Base-by-base conservation (phyloP, 2,888 invertebrate species). In the Syritta pipiens region DNA sequence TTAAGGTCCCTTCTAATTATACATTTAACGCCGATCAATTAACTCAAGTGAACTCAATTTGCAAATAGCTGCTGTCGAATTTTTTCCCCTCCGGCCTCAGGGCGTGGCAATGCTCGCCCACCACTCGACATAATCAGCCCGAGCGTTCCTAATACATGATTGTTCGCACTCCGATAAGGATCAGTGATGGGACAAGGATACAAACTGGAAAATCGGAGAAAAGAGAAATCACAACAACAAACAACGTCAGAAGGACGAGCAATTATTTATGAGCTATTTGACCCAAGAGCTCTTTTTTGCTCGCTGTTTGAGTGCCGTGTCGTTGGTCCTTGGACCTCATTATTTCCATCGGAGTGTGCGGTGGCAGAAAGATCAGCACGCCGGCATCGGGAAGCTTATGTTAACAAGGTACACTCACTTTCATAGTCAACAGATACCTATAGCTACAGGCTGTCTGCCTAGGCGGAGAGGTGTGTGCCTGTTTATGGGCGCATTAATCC, bases 401-500 rank as follows among this genome's bases (percentile, higher is more conserved):
- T 74, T 79, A 79, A 79, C 79, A 79, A 79, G 74, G 57, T 57
- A 74, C 62, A 74, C 53, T 53, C 74, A 74, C 72, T 57, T 35
- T 9, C 44, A 57, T 55, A 46, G 69, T 63, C 71, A 51, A 30
- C 48, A 62, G 59, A 48, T 60, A 20, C 48, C n/a, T n/a, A n/a
- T n/a, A n/a, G n/a, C n/a, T n/a, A 59, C 48, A 26, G 20, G 26
- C 35, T 4, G 6, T 9, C 20, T 5, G 60, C 40, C 62, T 35
- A 42, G 55, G 49, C 26, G 51, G 44, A 67, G 62, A 68, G 79
- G 79, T 74, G 79, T 74, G 79, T 37, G 68, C 42, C 79, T 79
- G 49, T 63, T 79, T 79, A 79, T 74, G 68, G 74, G 37, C 60
- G 30, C 74, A 74, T 74, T 79, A 79, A 79, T 79, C 74, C 68